phyloP scores from a whole-genome alignment of 92 coral and sea anemone genomes.

The Isaurus tuberculatus region DNA sequence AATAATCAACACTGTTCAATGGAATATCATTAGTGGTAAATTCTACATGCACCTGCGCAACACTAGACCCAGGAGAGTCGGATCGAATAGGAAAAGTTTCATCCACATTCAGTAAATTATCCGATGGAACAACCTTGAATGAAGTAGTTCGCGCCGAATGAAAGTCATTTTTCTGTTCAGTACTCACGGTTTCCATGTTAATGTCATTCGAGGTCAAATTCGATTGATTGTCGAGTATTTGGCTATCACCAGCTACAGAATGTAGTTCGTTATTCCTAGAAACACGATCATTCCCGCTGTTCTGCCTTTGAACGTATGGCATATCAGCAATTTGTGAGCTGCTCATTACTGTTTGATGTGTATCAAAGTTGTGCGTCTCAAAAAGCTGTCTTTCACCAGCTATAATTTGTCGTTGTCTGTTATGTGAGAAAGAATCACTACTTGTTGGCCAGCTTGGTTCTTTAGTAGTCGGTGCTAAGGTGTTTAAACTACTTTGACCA shows the following conservation, averaged over 20 bases:
- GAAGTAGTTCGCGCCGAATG: slow-evolving; percentile 38
- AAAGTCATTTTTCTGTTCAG: neutral
- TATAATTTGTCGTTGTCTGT: neutral
- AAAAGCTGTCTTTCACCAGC: slow-evolving; percentile 2
- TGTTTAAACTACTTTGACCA: neutral
- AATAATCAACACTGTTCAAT: slow-evolving; percentile 13
- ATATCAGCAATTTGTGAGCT: neutral
- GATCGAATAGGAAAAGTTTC: slow-evolving; percentile 23
- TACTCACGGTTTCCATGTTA: neutral
- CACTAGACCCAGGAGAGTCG: slow-evolving; percentile 32
- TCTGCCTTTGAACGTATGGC: neutral
- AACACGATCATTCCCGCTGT: neutral
- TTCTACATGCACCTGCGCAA: slow-evolving; percentile 41
- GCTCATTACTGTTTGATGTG: neutral
- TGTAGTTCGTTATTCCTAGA: neutral
- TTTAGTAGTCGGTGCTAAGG: neutral
- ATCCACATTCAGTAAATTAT: slow-evolving; percentile 18
- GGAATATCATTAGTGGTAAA: slow-evolving; percentile 23
- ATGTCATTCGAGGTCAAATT: slow-evolving; percentile 17
- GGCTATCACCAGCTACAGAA: neutral
- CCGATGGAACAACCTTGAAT: slow-evolving; percentile 29
- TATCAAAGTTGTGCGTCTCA: neutral
- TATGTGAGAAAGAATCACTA: neutral
- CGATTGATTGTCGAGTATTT: neutral
- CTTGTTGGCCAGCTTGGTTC: neutral